Base-by-base conservation (phyloP, 2,888 invertebrate genomes). In the Tetheella fluctuosa region DNA sequence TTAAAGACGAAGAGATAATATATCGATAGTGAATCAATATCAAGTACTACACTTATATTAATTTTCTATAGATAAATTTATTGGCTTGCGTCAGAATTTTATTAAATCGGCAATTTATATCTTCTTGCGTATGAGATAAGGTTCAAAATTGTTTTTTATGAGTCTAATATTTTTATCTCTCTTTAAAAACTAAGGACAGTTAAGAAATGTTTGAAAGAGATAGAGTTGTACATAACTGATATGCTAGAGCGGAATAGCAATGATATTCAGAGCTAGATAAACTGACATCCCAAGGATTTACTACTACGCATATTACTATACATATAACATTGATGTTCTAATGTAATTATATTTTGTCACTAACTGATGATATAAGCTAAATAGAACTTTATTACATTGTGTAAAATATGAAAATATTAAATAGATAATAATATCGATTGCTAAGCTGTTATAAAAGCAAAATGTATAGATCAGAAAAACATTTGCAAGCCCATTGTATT, bases 21-120 rank as follows among this genome's bases (percentile, higher is more conserved):
- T 48, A 48, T n/a, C 48, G 48, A 48, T 42, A 17, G 4, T 42
- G 17, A 42, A 42, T 42, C 42, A 42, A 42, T 48, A 48, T 48
- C 48, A 20, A 20, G 17, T 48, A 48, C n/a, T n/a, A 39, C 48
- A 20, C 48, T 48, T 48, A 48, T 20, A 48, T 20, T 48, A 10
- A 48, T 4, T 48, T 20, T 17, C 1, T 15, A 20, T 2, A 1
- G 1, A 48, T 48, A 3, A 17, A 42, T 17, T n/a, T 37, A 37
- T n/a, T n/a, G 8, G 4, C 8, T 48, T 48, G 48, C 17, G 10
- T 20, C 12, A 17, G 42, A 42, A 17, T 17, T 42, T 1, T 39
- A 39, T 6, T 8, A 37, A 3, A 39, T 3, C n/a, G 39, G 2
- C 6, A n/a, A 39, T n/a, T 3, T 42, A 6, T 5, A 42, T 42